Percentiles rank a stretch among this genome's conserved stretches.
These are phyloP conservation scores for Drosophila punjabiensis DNA, from an alignment of 1,140 invertebrate species.

Conservation along the genomic window DNA sequence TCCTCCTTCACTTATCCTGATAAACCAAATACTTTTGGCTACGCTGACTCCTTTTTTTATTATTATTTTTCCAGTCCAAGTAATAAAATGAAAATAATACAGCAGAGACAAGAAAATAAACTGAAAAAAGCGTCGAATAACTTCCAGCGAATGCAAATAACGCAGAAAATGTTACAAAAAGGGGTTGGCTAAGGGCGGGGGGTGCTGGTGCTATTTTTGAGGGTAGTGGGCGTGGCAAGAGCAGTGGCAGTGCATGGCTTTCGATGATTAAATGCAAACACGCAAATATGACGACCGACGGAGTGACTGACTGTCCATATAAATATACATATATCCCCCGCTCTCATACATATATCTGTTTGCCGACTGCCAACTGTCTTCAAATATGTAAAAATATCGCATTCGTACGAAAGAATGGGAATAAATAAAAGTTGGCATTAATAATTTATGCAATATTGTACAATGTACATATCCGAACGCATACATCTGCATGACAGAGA, in stretches of 20 bases:
- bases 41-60: background rate
- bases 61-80: slow-evolving; percentile 10
- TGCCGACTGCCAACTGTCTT: slow-evolving; percentile 80
- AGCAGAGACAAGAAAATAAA: slow-evolving; percentile 13
- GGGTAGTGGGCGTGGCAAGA: slow-evolving; percentile 53
- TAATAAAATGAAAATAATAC: slow-evolving; percentile 67
- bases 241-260: slow-evolving; percentile 66
- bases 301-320: slow-evolving; percentile 51
- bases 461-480: slow-evolving; percentile 50
- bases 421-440: slow-evolving; percentile 82
- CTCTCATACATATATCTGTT: slow-evolving; percentile 34
- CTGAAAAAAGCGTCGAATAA: slow-evolving; percentile 28
- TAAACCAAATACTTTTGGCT: slow-evolving; percentile 34
- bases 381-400: slow-evolving; percentile 77
- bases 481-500: slow-evolving; percentile 67
- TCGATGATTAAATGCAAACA: slow-evolving; percentile 84
- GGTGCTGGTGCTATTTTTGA: background rate
- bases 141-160: slow-evolving; percentile 76
- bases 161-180: slow-evolving; percentile 29
- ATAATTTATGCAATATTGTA: slow-evolving; percentile 81
- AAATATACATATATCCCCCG: slow-evolving; percentile 29
- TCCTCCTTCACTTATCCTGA: background rate
- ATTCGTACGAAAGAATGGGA: slow-evolving; percentile 63
- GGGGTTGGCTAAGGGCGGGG: background rate
- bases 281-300: slow-evolving; percentile 78